Conservation (phyloP, 2,797 vertebrate genomes). For the Pantherophis alleghaniensis region DNA sequence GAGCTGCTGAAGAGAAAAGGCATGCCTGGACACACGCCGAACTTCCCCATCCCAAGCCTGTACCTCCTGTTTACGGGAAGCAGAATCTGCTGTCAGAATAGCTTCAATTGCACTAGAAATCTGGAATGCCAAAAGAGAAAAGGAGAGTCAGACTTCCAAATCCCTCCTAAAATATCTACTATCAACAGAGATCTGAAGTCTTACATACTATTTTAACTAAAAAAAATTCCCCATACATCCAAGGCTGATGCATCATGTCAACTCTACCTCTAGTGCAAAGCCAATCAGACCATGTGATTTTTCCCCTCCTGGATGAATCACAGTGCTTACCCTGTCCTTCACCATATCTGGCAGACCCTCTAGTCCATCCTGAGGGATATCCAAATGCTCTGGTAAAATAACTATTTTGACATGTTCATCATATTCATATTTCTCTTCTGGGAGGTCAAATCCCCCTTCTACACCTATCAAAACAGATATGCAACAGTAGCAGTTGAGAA, state of each 20-base stretch:
- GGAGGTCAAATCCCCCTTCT: slow-evolving; percentile 95
- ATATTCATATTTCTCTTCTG: slow-evolving; percentile 87
- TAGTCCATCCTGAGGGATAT: slow-evolving; percentile 89
- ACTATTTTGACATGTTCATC: slow-evolving; percentile 94
- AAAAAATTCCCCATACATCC: background rate
- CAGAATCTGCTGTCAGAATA: slow-evolving; percentile 92
- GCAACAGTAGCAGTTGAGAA: background rate
- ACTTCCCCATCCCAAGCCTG: slow-evolving; percentile 98
- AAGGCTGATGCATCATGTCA: background rate
- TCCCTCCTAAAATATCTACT: background rate
- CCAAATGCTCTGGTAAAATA: slow-evolving; percentile 91
- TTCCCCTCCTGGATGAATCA: background rate
- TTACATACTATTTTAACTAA: background rate
- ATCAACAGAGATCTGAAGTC: background rate
- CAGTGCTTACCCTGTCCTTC: slow-evolving; percentile 85
- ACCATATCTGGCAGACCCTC: slow-evolving; percentile 88
- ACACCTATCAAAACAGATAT: slow-evolving; percentile 74
- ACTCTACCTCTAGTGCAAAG: background rate
- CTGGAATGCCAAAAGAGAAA: slow-evolving; percentile 63
- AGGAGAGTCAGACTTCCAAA: background rate
- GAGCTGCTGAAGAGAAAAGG: slow-evolving; percentile 89
- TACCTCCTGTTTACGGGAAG: slow-evolving; percentile 92
- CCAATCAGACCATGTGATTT: background rate
- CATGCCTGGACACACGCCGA: slow-evolving; percentile 90
- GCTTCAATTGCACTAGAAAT: slow-evolving; percentile 90